Evolutionary conservation across 2,797 vertebrate genomes (phyloP).

Genomic region (Perodicticus potto): DNA sequence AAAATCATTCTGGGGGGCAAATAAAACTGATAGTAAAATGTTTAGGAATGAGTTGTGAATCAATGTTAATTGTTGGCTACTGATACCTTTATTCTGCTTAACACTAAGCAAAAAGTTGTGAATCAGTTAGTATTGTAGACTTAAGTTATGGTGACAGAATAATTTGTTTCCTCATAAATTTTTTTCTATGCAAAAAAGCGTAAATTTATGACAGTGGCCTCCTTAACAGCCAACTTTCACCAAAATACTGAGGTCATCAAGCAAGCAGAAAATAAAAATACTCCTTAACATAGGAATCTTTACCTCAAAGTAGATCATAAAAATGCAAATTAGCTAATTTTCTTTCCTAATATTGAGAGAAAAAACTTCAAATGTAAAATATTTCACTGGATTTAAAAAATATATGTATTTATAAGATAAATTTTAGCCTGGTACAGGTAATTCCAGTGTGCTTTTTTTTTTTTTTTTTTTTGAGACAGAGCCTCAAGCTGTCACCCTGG

Average conservation of each 20-base stretch:
- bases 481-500: too few relatives aligned
- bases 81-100: conserved; percentile 9
- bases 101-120: not conserved
- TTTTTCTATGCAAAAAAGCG: conserved; percentile 42
- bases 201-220: not conserved
- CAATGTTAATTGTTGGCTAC: not conserved
- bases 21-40: conserved; percentile 15
- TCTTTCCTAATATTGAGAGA: conserved; percentile 29
- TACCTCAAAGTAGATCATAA: not conserved
- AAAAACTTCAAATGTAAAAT: conserved; percentile 57
- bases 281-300: not conserved
- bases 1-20: conserved; percentile 8
- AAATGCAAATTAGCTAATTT: conserved; percentile 23
- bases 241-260: not conserved
- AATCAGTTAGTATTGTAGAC: not conserved
- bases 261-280: conserved; percentile 42
- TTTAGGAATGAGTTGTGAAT: conserved; percentile 11
- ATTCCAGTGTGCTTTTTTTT: not conserved
- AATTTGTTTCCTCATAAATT: conserved; percentile 25
- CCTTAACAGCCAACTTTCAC: not conserved
- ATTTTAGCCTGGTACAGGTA: conserved; percentile 33
- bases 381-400: conserved; percentile 35
- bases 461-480: not conserved
- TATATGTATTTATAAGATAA: conserved; percentile 23
- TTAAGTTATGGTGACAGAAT: not conserved